Evolutionary conservation across 2,888 invertebrate species (phyloP).

Genomic region (Coenonympha glycerion): DNA sequence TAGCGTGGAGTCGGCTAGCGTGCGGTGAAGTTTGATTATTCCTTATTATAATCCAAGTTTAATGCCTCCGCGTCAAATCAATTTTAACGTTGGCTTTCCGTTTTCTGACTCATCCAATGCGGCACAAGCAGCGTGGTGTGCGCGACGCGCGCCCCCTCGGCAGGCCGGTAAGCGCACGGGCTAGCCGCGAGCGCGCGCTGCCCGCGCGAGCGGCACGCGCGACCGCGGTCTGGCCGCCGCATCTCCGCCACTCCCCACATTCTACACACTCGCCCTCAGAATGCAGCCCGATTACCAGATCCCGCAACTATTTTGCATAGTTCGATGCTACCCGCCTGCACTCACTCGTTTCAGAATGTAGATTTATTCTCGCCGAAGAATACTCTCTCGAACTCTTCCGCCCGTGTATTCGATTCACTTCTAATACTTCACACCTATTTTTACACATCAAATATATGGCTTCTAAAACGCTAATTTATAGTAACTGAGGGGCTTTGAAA

Average conservation of each 20-base stretch:
- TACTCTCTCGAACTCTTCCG: slow-evolving; percentile 7
- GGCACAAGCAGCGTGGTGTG: slow-evolving; percentile 60
- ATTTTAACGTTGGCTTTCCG: slow-evolving; percentile 54
- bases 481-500: not conserved
- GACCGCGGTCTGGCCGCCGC: slow-evolving; percentile 46
- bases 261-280: slow-evolving; percentile 64
- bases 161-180: slow-evolving; percentile 50
- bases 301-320: slow-evolving; percentile 64
- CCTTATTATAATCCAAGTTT: slow-evolving; percentile 35
- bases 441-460: too few relatives aligned
- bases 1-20: slow-evolving; percentile 68
- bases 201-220: slow-evolving; percentile 38
- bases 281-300: slow-evolving; percentile 61
- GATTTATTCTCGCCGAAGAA: slow-evolving; percentile 22
- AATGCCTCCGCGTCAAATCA: slow-evolving; percentile 35
- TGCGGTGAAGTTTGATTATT: slow-evolving; percentile 47
- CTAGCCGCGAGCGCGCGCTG: not conserved
- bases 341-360: slow-evolving; percentile 30
- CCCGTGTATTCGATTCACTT: not conserved
- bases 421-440: not conserved
- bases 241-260: slow-evolving; percentile 61
- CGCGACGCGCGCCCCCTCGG: slow-evolving; percentile 50
- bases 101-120: slow-evolving; percentile 73
- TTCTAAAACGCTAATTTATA: not conserved
- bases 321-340: slow-evolving; percentile 43